Conservation (phyloP, 2,888 invertebrate genomes). For the Torymus auratus region DNA sequence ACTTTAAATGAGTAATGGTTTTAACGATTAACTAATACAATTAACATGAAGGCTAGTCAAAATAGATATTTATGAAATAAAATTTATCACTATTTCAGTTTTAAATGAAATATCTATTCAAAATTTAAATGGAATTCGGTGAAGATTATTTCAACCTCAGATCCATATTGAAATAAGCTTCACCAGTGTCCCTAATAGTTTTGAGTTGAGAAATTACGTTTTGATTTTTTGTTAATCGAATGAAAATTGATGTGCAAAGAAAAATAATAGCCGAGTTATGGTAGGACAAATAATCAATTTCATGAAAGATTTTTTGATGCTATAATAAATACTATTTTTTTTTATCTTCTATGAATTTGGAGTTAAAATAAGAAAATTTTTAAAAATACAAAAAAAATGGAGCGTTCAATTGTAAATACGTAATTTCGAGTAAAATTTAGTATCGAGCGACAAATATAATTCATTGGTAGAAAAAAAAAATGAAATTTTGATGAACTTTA, state of each 20-base stretch:
- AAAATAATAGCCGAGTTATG: slow-evolving; percentile 3
- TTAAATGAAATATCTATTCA: slow-evolving; percentile 43
- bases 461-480: slow-evolving; percentile 23
- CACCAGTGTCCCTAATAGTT: slow-evolving; percentile 65
- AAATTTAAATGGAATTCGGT: slow-evolving; percentile 59
- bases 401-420: slow-evolving; percentile 54
- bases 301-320: slow-evolving; percentile 22
- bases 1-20: neutral
- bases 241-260: neutral
- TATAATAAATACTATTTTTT: slow-evolving; percentile 37
- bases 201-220: neutral
- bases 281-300: slow-evolving; percentile 14
- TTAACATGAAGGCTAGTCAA: slow-evolving; percentile 22
- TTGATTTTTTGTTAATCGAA: slow-evolving; percentile 29
- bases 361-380: slow-evolving; percentile 23
- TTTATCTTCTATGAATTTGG: slow-evolving; percentile 34
- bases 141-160: slow-evolving; percentile 75
- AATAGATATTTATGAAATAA: slow-evolving; percentile 6
- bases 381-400: slow-evolving; percentile 23
- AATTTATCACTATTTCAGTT: slow-evolving; percentile 12
- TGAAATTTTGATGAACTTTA: slow-evolving; percentile 39
- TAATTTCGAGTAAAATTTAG: slow-evolving; percentile 23
- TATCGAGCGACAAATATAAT: slow-evolving; percentile 30
- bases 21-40: neutral
- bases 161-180: slow-evolving; percentile 77